phyloP scores from a whole-genome alignment of 2,888 invertebrate species.

The Galeopsomyia nigrocyanea region DNA sequence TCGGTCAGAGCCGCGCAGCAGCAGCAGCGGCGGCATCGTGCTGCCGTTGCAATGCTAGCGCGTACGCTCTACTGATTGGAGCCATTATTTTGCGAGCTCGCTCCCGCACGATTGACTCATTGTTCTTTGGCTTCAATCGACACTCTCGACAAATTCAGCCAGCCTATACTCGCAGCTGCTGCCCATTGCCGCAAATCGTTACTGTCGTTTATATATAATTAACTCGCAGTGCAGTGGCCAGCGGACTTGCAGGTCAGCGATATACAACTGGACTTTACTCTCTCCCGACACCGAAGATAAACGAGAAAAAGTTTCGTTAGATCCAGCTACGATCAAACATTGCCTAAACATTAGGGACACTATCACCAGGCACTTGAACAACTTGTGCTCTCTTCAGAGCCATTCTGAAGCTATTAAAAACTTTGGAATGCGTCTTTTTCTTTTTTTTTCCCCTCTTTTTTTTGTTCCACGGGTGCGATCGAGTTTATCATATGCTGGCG shows the following conservation, averaged over 20 bases:
- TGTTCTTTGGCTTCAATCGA: too few species aligned
- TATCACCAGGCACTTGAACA: too few species aligned
- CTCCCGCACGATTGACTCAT: too few species aligned
- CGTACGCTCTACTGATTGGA: not conserved
- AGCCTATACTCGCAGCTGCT: too few species aligned
- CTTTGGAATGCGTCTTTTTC: conserved; percentile 24
- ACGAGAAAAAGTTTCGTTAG: conserved; percentile 1
- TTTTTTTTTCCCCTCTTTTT: conserved; percentile 7
- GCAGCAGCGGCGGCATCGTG: too few species aligned
- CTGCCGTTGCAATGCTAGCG: not conserved
- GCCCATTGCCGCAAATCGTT: too few species aligned
- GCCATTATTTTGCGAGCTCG: not conserved
- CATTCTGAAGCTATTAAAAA: conserved; percentile 27
- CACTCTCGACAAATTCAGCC: too few species aligned
- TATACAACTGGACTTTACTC: too few species aligned
- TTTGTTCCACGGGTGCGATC: not conserved
- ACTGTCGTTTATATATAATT: too few species aligned
- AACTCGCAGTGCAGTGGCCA: too few species aligned
- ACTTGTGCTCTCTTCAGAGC: not conserved
- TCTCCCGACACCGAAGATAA: not conserved
- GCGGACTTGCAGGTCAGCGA: too few species aligned
- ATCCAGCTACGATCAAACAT: not conserved
- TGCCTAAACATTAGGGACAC: conserved; percentile 10
- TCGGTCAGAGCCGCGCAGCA: too few species aligned
- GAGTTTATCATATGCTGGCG: not conserved